Conservation (phyloP, 2,888 invertebrate genomes). For the Callinectes sapidus region DNA sequence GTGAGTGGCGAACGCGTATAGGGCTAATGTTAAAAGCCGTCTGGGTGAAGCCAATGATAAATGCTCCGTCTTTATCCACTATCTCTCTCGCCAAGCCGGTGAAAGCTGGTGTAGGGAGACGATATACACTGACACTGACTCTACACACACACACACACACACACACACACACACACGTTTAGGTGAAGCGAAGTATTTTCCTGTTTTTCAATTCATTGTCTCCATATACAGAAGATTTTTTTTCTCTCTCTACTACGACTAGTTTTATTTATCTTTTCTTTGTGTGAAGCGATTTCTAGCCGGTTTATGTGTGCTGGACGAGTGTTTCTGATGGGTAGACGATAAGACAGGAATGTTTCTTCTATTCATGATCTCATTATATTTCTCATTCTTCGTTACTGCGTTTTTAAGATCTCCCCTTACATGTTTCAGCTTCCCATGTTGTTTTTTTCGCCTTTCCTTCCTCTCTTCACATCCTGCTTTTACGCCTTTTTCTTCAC, state of each 20-base stretch:
- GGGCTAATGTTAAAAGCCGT: conserved; percentile 1
- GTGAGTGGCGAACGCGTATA: neutral
- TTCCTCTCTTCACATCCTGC: neutral
- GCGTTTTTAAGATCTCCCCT: neutral
- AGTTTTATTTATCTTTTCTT: neutral
- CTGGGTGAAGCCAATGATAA: conserved; percentile 9
- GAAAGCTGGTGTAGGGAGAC: neutral
- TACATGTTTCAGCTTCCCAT: neutral
- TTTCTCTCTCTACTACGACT: neutral
- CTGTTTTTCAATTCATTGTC: neutral
- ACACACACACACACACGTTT: neutral
- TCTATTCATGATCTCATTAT: neutral
- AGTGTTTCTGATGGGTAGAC: neutral
- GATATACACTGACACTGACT: neutral
- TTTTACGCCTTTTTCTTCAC: neutral
- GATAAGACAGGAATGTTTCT: neutral
- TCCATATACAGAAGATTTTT: neutral
- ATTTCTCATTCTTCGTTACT: neutral
- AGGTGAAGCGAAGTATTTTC: neutral
- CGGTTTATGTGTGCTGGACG: neutral
- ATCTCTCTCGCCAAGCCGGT: neutral
- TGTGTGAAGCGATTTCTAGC: neutral
- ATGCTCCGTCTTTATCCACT: neutral
- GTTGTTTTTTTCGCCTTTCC: neutral
- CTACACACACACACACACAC: neutral